Conservation (phyloP, 1,140 invertebrate genomes). For the Phymastichus coffea region DNA sequence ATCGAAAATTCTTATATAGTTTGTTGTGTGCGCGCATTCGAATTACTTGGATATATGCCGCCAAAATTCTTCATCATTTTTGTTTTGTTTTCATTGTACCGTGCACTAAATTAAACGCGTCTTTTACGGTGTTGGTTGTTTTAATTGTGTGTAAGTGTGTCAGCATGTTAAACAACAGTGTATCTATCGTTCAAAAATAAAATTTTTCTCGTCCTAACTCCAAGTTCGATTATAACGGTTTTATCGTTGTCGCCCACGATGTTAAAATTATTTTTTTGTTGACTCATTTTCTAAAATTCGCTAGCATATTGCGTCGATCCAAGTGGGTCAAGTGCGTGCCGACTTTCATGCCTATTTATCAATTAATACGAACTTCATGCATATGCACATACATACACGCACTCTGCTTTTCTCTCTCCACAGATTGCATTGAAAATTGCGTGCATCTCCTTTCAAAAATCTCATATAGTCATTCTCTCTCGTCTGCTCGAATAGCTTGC, state of each 20-base stretch:
- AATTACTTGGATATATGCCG: too few relatives aligned
- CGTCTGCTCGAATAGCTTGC: slow-evolving; percentile 1
- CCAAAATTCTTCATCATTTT: too few relatives aligned
- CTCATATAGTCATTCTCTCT: slow-evolving; percentile 8
- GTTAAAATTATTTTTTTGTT: background rate
- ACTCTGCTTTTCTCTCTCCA: slow-evolving; percentile 3
- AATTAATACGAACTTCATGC: slow-evolving; percentile 10
- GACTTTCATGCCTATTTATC: background rate
- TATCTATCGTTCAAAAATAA: background rate
- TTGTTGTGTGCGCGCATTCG: slow-evolving; percentile 7
- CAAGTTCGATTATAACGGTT: background rate
- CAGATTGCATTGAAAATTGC: slow-evolving; percentile 21
- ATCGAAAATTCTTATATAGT: slow-evolving; percentile 25
- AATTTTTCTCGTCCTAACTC: too few relatives aligned
- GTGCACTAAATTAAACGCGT: slow-evolving; percentile 2
- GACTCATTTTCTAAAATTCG: slow-evolving; percentile 11
- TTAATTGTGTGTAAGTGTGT: slow-evolving; percentile 5
- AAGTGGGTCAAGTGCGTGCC: background rate
- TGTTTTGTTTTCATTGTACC: background rate
- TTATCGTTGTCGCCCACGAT: slow-evolving; percentile 11
- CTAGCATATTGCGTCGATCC: slow-evolving; percentile 13
- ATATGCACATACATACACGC: slow-evolving; percentile 19
- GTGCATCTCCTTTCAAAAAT: slow-evolving; percentile 7
- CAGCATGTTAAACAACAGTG: background rate
- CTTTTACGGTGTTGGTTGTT: background rate